Base-by-base conservation (phyloP, 1,140 invertebrate species). In the Eubasilissa regina region DNA sequence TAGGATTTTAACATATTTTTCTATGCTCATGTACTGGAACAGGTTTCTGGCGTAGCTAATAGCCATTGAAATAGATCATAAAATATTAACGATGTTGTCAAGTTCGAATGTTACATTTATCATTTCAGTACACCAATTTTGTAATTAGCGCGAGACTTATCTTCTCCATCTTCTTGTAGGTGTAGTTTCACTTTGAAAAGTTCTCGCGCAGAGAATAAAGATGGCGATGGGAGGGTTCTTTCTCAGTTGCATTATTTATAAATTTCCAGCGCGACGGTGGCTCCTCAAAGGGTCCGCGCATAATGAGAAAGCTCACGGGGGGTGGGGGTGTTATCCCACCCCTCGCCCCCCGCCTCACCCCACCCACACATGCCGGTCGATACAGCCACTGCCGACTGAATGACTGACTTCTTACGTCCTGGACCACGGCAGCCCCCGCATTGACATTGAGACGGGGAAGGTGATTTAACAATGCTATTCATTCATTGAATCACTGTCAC, bases 161-260 rank as follows among this genome's bases (percentile, higher is more conserved):
- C 6, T 35, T 1, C 6, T 35, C 25, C 25, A 35, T 1, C 25
- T 35, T 6, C 25, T 35, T 35, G 6, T 35, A 35, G 25, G 25
- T 17, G 11, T 35, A 62, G 58, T 62, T 62, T 21, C 58, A 62
- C 58, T 64, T 25, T 64, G 35, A 44, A 64, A 51, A 51, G 35
- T 35, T 64, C 17, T 35, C 60, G 60, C 0, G 11, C 60, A 64
- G n/a, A 8, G 60, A 64, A 25, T n/a, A 15, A 19, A 19, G 17
- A 44, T 19, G 64, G 64, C 15, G 35, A 21, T 45, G 43, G 64
- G 64, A 43, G 64, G 44, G 44, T 47, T 68, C 15, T 73, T 73
- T 73, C 48, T 73, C 68, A 55, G 51, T 55, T 73, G 68, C 68
- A 77, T 77, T 77, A 77, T 77, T 77, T 64, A 77, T 77, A 77